phyloP scores from a whole-genome alignment of 1,140 invertebrate species.

The Drosophila pruinosa region DNA sequence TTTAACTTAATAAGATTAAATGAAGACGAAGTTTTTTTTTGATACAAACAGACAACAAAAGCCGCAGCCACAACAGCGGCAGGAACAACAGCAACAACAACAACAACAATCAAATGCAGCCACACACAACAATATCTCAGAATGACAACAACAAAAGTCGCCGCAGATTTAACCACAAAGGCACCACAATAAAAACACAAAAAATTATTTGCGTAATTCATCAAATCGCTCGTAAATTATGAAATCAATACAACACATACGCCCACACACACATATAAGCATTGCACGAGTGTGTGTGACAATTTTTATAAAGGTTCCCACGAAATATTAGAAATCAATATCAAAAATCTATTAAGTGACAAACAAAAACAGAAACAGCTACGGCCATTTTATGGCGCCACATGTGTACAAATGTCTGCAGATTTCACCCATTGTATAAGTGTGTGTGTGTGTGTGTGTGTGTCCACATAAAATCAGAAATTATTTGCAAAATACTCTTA shows the following conservation, averaged over 20 bases:
- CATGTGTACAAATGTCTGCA: conserved; percentile 14
- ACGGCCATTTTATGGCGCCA: conserved; percentile 29
- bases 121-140: background rate
- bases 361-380: conserved; percentile 45
- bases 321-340: conserved; percentile 74
- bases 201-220: conserved; percentile 68
- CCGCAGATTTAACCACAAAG: conserved; percentile 25
- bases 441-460: background rate
- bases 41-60: conserved; percentile 12
- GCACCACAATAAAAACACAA: conserved; percentile 52
- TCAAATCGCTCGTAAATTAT: conserved; percentile 66
- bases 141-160: background rate
- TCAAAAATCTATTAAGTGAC: conserved; percentile 62
- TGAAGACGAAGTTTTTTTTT: conserved; percentile 8
- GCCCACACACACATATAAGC: conserved; percentile 1
- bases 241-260: conserved; percentile 60
- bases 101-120: background rate
- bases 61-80: conserved; percentile 2
- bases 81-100: conserved; percentile 6
- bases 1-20: conserved; percentile 8
- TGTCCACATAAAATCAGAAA: conserved; percentile 57
- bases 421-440: background rate
- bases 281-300: conserved; percentile 2
- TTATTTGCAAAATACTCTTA: conserved; percentile 54
- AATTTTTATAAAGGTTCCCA: conserved; percentile 37